Evolutionary conservation across 1,140 invertebrate species (phyloP).

Genomic region (Leptopilina boulardi): DNA sequence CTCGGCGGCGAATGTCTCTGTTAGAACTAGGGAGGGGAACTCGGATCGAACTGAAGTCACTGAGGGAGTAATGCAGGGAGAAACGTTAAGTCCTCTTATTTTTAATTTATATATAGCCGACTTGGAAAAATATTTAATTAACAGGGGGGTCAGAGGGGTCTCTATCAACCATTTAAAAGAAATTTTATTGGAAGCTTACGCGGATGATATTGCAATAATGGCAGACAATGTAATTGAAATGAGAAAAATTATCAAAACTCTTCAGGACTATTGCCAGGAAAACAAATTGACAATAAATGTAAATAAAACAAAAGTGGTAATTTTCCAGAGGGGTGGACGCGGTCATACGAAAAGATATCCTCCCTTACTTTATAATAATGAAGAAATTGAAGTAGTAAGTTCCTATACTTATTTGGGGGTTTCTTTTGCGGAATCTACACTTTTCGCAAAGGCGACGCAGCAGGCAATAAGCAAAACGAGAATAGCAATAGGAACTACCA

Average conservation of each 20-base stretch:
- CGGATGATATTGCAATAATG: slow-evolving; percentile 32
- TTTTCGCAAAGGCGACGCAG: too few relatives aligned
- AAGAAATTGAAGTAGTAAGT: too few relatives aligned
- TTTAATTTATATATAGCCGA: background rate
- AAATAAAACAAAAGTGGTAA: slow-evolving; percentile 37
- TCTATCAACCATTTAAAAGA: background rate
- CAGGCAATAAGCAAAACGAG: too few relatives aligned
- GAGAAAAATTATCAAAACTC: slow-evolving; percentile 13
- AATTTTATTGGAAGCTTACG: slow-evolving; percentile 19
- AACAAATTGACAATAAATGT: slow-evolving; percentile 37
- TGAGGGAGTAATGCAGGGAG: background rate
- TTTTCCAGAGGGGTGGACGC: slow-evolving; percentile 24
- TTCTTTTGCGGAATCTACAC: too few relatives aligned
- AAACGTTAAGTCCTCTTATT: background rate
- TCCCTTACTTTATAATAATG: background rate
- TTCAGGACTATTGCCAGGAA: slow-evolving; percentile 29
- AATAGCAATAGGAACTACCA: too few relatives aligned
- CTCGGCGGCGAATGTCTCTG: too few relatives aligned
- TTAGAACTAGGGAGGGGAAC: background rate
- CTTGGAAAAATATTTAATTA: background rate
- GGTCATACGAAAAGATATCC: background rate
- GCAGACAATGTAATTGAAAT: background rate
- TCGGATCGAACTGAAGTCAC: background rate
- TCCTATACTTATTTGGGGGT: too few relatives aligned
- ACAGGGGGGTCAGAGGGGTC: background rate